Evolutionary conservation across 2,888 invertebrate genomes (phyloP).

Genomic region (Margaritifera margaritifera): DNA sequence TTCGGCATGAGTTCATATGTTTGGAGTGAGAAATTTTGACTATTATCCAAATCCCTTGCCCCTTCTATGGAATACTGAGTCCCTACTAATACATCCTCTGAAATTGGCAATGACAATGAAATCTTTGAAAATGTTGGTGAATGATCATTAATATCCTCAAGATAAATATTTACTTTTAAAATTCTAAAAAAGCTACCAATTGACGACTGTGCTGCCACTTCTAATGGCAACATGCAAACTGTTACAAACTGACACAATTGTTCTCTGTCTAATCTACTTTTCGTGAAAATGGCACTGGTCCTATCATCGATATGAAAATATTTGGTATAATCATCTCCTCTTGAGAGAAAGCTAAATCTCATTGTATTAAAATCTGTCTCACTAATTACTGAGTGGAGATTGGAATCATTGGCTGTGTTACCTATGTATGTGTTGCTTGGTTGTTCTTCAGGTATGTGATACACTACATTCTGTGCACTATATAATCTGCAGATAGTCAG

Average conservation of each 20-base stretch:
- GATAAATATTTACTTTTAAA: conserved; percentile 48
- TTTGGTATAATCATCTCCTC: conserved; percentile 23
- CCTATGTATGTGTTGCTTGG: conserved; percentile 53
- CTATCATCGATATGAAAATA: conserved; percentile 39
- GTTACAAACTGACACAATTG: conserved; percentile 41
- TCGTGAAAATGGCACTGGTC: conserved; percentile 37
- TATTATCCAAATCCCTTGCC: conserved; percentile 47
- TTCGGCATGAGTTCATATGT: conserved; percentile 32
- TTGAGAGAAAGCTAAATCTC: conserved; percentile 49
- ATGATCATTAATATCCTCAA: conserved; percentile 61
- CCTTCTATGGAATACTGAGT: conserved; percentile 43
- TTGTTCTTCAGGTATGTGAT: conserved; percentile 58
- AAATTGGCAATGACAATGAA: conserved; percentile 29
- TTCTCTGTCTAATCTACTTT: conserved; percentile 41
- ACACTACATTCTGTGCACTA: conserved; percentile 37
- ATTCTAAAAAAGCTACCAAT: conserved; percentile 50
- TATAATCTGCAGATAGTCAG: too few species aligned
- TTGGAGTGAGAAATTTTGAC: conserved; percentile 40
- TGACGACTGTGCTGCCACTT: conserved; percentile 45
- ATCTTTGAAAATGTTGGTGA: conserved; percentile 48
- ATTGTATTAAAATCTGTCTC: conserved; percentile 35
- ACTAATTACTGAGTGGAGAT: conserved; percentile 43
- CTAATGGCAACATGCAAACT: conserved; percentile 32
- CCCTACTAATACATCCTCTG: conserved; percentile 41
- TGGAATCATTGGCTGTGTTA: conserved; percentile 43